Evolutionary conservation across 2,888 invertebrate species (phyloP).

Genomic region (Mythimna vitellina): DNA sequence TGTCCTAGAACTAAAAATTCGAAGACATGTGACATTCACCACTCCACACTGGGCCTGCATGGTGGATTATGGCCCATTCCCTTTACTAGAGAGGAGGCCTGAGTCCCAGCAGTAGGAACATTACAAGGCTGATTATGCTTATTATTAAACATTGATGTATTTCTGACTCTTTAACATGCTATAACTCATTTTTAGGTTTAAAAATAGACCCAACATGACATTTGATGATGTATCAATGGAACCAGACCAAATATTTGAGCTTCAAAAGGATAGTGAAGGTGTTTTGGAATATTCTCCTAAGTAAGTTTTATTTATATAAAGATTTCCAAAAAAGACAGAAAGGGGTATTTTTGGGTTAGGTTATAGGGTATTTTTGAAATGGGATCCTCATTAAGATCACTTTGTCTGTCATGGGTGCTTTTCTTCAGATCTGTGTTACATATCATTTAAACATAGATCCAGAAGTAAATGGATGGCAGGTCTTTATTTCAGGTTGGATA

Average conservation of each 20-base stretch:
- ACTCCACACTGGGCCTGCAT: no score
- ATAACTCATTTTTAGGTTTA: conserved; percentile 92
- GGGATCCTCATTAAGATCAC: background rate
- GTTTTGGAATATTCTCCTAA: conserved; percentile 97
- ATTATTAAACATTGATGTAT: no score
- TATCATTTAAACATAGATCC: background rate
- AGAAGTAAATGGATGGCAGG: no score
- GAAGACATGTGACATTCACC: no score
- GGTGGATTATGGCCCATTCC: no score
- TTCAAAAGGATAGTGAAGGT: conserved; percentile 95
- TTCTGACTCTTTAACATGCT: conserved; percentile 5
- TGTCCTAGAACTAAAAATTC: no score
- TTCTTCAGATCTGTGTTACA: background rate
- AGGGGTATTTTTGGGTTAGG: no score
- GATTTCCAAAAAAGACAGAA: background rate
- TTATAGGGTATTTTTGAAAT: background rate
- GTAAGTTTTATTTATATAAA: conserved; percentile 89
- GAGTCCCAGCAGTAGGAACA: no score
- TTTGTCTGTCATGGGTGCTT: background rate
- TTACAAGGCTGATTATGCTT: no score
- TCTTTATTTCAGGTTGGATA: no score
- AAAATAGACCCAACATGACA: conserved; percentile 98
- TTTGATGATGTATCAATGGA: conserved; percentile 95
- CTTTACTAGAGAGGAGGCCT: no score
- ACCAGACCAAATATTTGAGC: conserved; percentile 97